phyloP scores from a whole-genome alignment of 2,888 invertebrate genomes.

The Agrochola lychnidis region DNA sequence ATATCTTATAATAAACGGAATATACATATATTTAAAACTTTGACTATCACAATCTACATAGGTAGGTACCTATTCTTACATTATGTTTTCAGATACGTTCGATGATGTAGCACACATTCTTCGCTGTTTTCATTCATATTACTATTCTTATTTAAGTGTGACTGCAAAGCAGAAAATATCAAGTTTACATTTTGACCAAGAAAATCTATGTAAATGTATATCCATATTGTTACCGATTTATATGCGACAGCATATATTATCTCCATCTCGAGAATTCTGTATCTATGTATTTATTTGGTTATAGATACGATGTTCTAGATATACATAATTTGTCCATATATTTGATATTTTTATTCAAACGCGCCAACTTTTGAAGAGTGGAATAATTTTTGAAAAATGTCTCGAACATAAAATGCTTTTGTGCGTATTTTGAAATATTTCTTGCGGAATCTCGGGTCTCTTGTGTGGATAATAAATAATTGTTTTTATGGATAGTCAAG shows the following conservation, averaged over 20 bases:
- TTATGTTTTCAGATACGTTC: conserved; percentile 4
- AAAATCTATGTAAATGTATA: conserved; percentile 76
- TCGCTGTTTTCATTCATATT: conserved; percentile 37
- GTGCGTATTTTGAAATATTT: neutral
- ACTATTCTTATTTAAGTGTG: conserved; percentile 56
- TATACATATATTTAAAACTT: neutral
- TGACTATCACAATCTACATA: neutral
- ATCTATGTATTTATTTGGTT: conserved; percentile 67
- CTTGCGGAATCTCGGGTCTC: neutral
- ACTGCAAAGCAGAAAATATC: conserved; percentile 62
- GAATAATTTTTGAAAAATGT: conserved; percentile 29
- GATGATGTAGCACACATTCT: conserved; percentile 6
- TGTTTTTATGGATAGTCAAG: neutral
- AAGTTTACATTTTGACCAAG: conserved; percentile 76
- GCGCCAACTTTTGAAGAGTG: conserved; percentile 23
- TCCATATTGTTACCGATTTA: conserved; percentile 77
- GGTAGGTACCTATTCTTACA: neutral
- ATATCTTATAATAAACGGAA: neutral
- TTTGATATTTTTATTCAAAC: conserved; percentile 46
- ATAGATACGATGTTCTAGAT: conserved; percentile 51
- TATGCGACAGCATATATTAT: conserved; percentile 76
- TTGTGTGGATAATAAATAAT: neutral
- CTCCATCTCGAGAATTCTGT: conserved; percentile 69
- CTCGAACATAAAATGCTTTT: neutral
- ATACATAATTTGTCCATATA: conserved; percentile 51